phyloP scores from a whole-genome alignment of 1,140 invertebrate genomes.

The Holcopasites calliopsidis region DNA sequence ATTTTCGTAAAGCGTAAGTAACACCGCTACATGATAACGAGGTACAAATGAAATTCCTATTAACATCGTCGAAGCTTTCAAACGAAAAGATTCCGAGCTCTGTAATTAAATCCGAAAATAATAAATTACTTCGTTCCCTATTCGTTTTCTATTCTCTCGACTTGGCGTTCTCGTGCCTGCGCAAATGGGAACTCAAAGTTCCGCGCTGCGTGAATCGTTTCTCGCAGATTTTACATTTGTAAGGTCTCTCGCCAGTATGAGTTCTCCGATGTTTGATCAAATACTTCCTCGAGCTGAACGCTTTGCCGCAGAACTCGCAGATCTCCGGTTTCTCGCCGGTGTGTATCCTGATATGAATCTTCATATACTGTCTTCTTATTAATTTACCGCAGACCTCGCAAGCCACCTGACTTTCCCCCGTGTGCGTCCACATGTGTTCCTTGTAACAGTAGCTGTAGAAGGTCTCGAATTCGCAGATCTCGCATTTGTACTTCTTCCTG shows the following conservation, averaged over 20 bases:
- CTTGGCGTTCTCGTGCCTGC: conserved; percentile 48
- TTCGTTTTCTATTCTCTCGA: too few relatives aligned
- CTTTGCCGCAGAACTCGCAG: conserved; percentile 83
- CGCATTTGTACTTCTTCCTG: conserved; percentile 64
- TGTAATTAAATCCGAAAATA: too few relatives aligned
- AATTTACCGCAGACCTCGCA: conserved; percentile 81
- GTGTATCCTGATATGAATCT: conserved; percentile 87
- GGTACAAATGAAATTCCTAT: not conserved
- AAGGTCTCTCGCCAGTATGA: conserved; percentile 76
- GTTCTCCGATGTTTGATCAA: conserved; percentile 74
- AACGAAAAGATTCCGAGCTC: too few relatives aligned
- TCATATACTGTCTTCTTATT: conserved; percentile 79
- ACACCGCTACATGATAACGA: not conserved
- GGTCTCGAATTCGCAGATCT: conserved; percentile 66
- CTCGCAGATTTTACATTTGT: conserved; percentile 78
- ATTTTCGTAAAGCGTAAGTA: not conserved
- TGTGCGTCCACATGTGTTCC: conserved; percentile 79
- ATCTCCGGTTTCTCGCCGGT: conserved; percentile 83
- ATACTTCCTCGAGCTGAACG: conserved; percentile 86
- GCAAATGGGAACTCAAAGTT: conserved; percentile 73
- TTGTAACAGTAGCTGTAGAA: conserved; percentile 71
- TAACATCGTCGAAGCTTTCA: not conserved
- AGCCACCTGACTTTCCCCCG: conserved; percentile 79
- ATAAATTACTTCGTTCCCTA: too few relatives aligned
- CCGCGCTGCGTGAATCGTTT: conserved; percentile 81